Percentiles rank a stretch among this genome's conserved stretches.
Evolutionary conservation across 1,140 invertebrate genomes (phyloP).

Genomic region (Cryptotermes secundus): DNA sequence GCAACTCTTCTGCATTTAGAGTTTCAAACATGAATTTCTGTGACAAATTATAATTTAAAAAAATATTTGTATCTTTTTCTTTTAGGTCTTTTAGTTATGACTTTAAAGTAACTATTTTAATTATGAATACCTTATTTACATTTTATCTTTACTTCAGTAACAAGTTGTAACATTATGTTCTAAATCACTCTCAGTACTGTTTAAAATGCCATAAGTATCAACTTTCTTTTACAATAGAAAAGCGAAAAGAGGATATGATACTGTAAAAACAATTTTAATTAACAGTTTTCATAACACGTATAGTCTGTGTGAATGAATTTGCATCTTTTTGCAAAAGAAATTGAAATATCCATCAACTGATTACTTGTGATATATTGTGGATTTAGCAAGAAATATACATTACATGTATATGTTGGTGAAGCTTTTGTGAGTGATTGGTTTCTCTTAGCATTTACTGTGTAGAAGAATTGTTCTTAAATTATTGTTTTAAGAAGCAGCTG

Average conservation of each 20-base stretch:
- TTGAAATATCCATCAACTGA: neutral
- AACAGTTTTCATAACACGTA: neutral
- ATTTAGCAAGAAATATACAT: neutral
- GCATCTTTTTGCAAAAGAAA: neutral
- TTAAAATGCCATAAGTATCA: neutral
- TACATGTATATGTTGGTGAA: slow-evolving; percentile 5
- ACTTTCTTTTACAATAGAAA: slow-evolving; percentile 5
- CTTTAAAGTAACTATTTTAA: neutral
- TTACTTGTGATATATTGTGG: neutral
- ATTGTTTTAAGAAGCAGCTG: slow-evolving; percentile 14
- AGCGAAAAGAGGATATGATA: neutral
- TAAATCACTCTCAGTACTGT: neutral
- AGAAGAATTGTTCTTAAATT: slow-evolving; percentile 4
- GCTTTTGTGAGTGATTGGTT: slow-evolving; percentile 8
- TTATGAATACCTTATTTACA: neutral
- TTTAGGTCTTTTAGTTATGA: neutral
- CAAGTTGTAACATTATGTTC: neutral
- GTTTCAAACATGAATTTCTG: neutral
- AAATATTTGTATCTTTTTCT: neutral
- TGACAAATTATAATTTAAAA: neutral
- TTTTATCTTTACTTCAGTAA: neutral
- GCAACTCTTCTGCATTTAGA: neutral
- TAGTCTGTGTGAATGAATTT: neutral
- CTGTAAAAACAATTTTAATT: neutral
- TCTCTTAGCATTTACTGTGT: neutral